phyloP scores from a whole-genome alignment of 1,140 invertebrate genomes.

The Bathynomus jamesi region DNA sequence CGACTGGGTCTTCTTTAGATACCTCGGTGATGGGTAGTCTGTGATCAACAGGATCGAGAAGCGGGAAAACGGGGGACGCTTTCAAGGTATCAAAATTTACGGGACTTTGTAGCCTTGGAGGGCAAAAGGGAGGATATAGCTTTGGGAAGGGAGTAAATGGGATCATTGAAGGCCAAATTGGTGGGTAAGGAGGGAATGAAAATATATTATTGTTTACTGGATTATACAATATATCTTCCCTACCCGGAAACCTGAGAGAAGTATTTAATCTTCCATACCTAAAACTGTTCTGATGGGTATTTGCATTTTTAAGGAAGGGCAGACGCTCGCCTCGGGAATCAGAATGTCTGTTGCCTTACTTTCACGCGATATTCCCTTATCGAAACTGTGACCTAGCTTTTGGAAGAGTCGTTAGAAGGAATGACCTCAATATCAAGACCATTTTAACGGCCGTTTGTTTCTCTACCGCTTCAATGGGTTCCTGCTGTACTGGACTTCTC shows the following conservation, averaged over 20 bases:
- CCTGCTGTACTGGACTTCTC: not conserved
- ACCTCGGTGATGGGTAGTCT: constrained; percentile 3
- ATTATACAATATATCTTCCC: constrained; percentile 24
- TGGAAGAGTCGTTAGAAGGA: not conserved
- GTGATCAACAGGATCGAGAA: constrained; percentile 6
- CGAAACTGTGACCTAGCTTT: not conserved
- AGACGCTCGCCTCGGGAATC: constrained; percentile 32
- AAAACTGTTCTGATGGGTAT: constrained; percentile 8
- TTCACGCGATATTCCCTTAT: constrained; percentile 1
- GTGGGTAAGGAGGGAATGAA: constrained; percentile 25
- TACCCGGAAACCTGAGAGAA: not conserved
- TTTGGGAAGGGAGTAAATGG: constrained; percentile 29
- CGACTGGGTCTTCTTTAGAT: constrained; percentile 26
- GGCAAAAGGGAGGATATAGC: constrained; percentile 24
- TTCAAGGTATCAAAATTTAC: constrained; percentile 19
- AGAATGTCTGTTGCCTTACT: constrained; percentile 12
- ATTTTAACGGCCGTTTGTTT: constrained; percentile 4
- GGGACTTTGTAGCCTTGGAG: constrained; percentile 6
- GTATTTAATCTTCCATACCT: not conserved
- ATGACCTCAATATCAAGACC: not conserved
- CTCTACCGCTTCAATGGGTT: not conserved
- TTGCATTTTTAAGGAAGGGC: constrained; percentile 27
- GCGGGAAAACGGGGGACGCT: constrained; percentile 11
- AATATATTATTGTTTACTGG: constrained; percentile 34
- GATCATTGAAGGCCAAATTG: constrained; percentile 33